A percentile compares a stretch with the other conserved stretches of the same genome.
phyloP scores from a whole-genome alignment of 2,888 invertebrate genomes.

The Stenoptilia bipunctidactyla region DNA sequence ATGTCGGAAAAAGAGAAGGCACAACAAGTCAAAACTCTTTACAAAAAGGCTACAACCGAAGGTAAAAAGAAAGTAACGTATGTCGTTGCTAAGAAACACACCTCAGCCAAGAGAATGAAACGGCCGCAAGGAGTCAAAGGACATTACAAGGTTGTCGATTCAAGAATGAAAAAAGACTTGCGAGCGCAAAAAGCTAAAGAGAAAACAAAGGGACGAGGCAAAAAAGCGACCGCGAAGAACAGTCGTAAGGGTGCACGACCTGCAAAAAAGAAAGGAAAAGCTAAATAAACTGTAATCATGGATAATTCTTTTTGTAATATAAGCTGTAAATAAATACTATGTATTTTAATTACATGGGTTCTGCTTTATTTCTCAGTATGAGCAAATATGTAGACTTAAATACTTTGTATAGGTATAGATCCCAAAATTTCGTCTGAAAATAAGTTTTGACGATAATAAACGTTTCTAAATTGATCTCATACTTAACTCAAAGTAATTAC shows the following conservation, averaged over 20 bases:
- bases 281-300: conserved; percentile 26
- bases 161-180: conserved; percentile 95
- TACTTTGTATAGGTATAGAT: too few species aligned
- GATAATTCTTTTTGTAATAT: too few species aligned
- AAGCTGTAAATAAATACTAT: neutral
- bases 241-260: conserved; percentile 11
- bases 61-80: conserved; percentile 93
- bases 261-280: conserved; percentile 38
- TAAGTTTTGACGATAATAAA: too few species aligned
- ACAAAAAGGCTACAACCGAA: conserved; percentile 88
- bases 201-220: conserved; percentile 67
- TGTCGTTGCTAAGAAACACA: conserved; percentile 92
- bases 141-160: conserved; percentile 94
- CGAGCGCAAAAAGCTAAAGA: conserved; percentile 75
- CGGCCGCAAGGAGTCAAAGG: conserved; percentile 93
- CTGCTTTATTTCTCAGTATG: too few species aligned
- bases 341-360: too few species aligned
- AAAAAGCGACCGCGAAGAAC: conserved; percentile 26
- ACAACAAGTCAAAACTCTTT: conserved; percentile 90
- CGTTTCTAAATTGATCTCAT: too few species aligned
- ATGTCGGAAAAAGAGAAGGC: conserved; percentile 94
- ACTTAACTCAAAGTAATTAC: too few species aligned
- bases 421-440: too few species aligned
- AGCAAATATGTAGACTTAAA: too few species aligned
- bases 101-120: conserved; percentile 79